Base-by-base conservation (phyloP, 2,888 invertebrate species). In the Leptopilina syphax region DNA sequence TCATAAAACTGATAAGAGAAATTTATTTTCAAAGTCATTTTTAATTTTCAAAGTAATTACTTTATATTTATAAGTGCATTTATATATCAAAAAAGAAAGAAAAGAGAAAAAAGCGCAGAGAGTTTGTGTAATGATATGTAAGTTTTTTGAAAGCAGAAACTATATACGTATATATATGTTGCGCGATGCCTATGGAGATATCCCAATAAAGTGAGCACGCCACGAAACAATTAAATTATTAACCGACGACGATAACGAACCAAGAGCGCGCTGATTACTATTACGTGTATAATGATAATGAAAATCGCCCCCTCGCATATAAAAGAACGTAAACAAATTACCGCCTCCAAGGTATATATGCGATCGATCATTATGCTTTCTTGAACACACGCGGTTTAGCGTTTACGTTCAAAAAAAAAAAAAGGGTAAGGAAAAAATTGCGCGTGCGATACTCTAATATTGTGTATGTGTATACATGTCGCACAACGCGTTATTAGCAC, bases 161-260 rank as follows among this genome's bases (percentile, higher is more conserved):
- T 60, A n/a, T 65, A 76, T 68, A n/a, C n/a, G 27, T 27, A 27
- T 27, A 27, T 27, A 34, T 34, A 34, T 34, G 34, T 34, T 34
- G 34, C n/a, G 83, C 86, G 91, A 91, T 91, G 86, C 87, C 87
- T 83, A 83, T 84, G 80, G 84, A 91, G 90, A 91, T 91, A 91
- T 87, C 86, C 88, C 88, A 90, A 90, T 90, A 90, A 90, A 88
- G 87, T 85, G 81, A 83, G 89, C 91, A 91, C 91, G 91, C 91
- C 87, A 91, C 87, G 86, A 88, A 90, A 90, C 91, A 91, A 91
- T 92, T 92, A 91, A 91, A 92, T 91, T 91, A 91, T 91, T 91
- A 91, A 91, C 88, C 88, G 86, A 87, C 87, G 87, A 86, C 89
- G 91, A 91, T 91, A 91, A 91, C 90, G 88, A 89, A 87, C 84